Conservation (phyloP, 2,797 vertebrate species). For the Micropoecilia bifurca region DNA sequence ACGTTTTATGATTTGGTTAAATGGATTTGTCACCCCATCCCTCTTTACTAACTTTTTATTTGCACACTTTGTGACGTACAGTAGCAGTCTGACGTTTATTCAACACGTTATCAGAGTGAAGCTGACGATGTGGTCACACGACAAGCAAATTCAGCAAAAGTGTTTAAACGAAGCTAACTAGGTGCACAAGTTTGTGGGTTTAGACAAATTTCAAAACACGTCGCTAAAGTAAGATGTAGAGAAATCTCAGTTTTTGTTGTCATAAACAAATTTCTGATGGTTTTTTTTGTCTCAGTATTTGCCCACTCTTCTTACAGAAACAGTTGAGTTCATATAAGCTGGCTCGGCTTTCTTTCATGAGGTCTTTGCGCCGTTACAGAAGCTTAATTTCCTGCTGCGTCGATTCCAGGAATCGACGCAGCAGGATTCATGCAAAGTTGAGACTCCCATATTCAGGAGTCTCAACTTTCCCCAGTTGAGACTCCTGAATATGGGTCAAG, state of each 20-base stretch:
- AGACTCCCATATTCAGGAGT: too few relatives aligned
- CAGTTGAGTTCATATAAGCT: not conserved
- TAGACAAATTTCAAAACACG: not conserved
- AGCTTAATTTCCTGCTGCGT: not conserved
- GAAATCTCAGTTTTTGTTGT: not conserved
- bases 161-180: not conserved
- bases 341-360: not conserved
- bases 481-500: not conserved
- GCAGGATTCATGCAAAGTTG: too few relatives aligned
- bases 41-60: slow-evolving; percentile 13
- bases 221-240: not conserved
- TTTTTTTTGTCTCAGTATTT: not conserved
- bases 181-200: not conserved
- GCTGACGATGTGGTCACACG: not conserved
- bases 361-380: not conserved
- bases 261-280: not conserved
- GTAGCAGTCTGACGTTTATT: not conserved
- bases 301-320: not conserved
- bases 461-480: not conserved
- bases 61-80: slow-evolving; percentile 5
- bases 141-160: not conserved
- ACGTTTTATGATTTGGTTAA: slow-evolving; percentile 21
- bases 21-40: slow-evolving; percentile 4
- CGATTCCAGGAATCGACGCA: not conserved
- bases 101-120: not conserved